These are phyloP conservation scores for Ectemnius cavifrons DNA, from an alignment of 2,888 invertebrate species.

Conservation along the genomic window DNA sequence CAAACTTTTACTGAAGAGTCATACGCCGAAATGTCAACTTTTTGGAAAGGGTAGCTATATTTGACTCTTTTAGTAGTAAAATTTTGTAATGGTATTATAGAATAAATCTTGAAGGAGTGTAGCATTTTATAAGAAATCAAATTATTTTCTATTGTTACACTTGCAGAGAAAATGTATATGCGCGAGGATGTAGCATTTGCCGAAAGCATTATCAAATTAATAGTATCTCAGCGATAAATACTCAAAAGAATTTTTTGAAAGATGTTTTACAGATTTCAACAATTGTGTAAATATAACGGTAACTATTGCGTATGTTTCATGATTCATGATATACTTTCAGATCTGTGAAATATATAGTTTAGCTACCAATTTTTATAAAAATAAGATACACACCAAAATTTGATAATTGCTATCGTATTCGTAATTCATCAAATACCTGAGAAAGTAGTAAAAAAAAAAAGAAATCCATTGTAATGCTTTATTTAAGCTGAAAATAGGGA, in stretches of 20 bases:
- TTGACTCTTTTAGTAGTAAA: neutral
- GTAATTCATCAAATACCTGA: neutral
- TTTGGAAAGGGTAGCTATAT: neutral
- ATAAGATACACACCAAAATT: neutral
- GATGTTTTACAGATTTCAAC: neutral
- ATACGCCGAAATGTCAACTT: neutral
- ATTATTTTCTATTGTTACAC: too few relatives aligned
- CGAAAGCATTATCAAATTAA: too few relatives aligned
- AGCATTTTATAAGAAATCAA: too few relatives aligned
- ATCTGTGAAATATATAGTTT: too few relatives aligned
- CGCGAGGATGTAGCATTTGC: too few relatives aligned
- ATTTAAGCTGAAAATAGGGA: conserved; percentile 28
- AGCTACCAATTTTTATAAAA: too few relatives aligned
- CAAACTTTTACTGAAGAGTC: neutral
- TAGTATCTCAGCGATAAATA: too few relatives aligned
- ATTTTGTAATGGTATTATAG: neutral
- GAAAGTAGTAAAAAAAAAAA: neutral
- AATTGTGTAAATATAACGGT: neutral
- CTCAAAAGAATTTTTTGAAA: neutral
- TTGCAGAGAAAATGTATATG: too few relatives aligned
- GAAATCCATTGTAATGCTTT: conserved; percentile 13
- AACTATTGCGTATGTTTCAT: neutral
- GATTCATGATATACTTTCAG: neutral
- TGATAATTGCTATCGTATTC: conserved; percentile 6
- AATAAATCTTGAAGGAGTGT: too few relatives aligned